phyloP scores from a whole-genome alignment of 2,797 vertebrate genomes.

The Masticophis lateralis region DNA sequence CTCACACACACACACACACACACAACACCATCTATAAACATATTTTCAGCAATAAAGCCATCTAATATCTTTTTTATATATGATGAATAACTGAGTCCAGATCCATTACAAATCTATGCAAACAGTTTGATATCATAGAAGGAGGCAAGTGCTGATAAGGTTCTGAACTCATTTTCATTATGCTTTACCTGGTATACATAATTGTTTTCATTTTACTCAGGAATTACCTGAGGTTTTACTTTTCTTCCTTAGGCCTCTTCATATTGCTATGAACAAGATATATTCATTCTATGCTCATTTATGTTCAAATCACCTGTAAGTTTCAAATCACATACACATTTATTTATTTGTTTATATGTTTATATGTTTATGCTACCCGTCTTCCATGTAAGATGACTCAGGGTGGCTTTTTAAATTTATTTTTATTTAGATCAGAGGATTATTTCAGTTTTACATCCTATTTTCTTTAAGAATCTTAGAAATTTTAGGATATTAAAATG shows the following conservation, averaged over 20 bases:
- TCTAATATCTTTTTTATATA: constrained; percentile 13
- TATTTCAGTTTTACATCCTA: neutral
- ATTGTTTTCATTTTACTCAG: constrained; percentile 21
- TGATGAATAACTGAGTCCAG: neutral
- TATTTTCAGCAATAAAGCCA: constrained; percentile 1
- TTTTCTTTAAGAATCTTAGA: neutral
- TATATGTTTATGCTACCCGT: no score
- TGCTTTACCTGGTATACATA: neutral
- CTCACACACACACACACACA: neutral
- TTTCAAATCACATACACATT: neutral
- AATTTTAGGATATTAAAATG: neutral
- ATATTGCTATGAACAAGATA: neutral
- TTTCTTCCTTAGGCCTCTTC: neutral
- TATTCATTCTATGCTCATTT: neutral
- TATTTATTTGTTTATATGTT: no score
- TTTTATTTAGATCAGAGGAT: neutral
- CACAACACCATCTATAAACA: neutral
- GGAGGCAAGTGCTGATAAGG: neutral
- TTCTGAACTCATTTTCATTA: constrained; percentile 22
- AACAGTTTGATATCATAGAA: constrained; percentile 14
- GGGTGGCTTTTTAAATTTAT: no score
- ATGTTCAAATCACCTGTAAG: neutral
- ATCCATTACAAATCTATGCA: neutral
- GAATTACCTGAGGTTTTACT: neutral
- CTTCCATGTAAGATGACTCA: no score